These are phyloP conservation scores for Sebastolobus altivelis DNA, from an alignment of 2,797 vertebrate species.

Conservation along the genomic window DNA sequence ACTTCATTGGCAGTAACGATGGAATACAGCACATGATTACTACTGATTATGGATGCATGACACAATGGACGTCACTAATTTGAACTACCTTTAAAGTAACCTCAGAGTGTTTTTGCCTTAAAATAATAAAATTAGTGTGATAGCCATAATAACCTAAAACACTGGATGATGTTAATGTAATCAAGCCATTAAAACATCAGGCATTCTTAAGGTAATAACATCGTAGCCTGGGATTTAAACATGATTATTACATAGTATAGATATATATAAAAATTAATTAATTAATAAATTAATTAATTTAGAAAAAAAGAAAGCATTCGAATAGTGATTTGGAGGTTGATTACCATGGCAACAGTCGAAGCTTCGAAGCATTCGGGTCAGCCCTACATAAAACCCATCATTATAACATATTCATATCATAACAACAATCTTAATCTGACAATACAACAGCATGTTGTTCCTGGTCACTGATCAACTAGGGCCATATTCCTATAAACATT, in stretches of 20 bases:
- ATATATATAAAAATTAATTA: too few relatives aligned
- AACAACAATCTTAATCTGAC: neutral
- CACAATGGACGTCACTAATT: neutral
- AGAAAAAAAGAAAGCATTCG: too few relatives aligned
- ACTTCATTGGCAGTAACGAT: neutral
- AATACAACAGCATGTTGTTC: neutral
- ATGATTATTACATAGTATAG: too few relatives aligned
- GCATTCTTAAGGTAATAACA: neutral
- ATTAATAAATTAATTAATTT: too few relatives aligned
- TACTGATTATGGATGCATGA: slow-evolving; percentile 20
- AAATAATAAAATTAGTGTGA: neutral
- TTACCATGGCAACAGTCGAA: too few relatives aligned
- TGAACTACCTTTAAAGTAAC: slow-evolving; percentile 1
- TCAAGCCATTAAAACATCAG: neutral
- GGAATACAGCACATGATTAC: neutral
- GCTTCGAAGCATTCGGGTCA: too few relatives aligned
- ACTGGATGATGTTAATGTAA: neutral
- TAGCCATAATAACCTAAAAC: neutral
- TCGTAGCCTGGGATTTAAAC: neutral
- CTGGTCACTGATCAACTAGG: slow-evolving; percentile 38
- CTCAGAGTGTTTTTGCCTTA: neutral
- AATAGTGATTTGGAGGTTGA: too few relatives aligned
- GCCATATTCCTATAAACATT: neutral
- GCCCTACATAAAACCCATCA: neutral
- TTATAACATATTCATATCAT: slow-evolving; percentile 1